Base-by-base conservation (phyloP, 2,888 invertebrate species). In the Bombyx huttoni region DNA sequence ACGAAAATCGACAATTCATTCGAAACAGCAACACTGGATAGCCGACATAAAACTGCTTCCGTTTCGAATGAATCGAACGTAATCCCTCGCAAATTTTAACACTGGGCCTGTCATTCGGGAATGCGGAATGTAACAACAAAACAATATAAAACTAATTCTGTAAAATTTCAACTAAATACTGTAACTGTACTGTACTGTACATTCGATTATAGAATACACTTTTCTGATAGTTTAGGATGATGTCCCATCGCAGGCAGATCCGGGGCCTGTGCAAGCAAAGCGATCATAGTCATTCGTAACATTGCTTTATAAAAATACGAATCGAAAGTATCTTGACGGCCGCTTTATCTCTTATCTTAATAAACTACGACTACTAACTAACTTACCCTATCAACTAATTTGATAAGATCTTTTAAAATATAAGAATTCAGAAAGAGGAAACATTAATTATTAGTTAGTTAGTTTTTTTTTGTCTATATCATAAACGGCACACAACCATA, bases 221-320 rank as follows among this genome's bases (percentile, higher is more conserved):
- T 40, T 34, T 51, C 40, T 48, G 49, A 48, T 49, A 48, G 50
- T 52, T 34, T 33, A 2, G 50, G 48, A 52, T 52, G 50, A 50
- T 48, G 9, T 50, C 13, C 50, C 49, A 53, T 63, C 62, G 60
- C 62, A 60, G 64, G 69, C 72, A 68, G 67, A 70, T 73, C 72
- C 69, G 70, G 69, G 84, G 86, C 86, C 85, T 78, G 85, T 83
- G 73, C 79, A 88, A 88, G 87, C 87, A 83, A 87, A 88, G 87
- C 87, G 73, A 78, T 74, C 80, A 67, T 73, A 70, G 69, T 82
- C 87, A 75, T 85, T 87, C 87, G 85, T 81, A 84, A 83, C 81
- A 82, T 85, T 85, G 84, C 81, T 82, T 83, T 86, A 86, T 85
- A 86, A 87, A 88, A 87, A 88, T 85, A 87, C 87, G 85, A 87